These are phyloP conservation scores for Microcebus murinus DNA, from an alignment of 2,113 vertebrate genomes.

Conservation along the genomic window DNA sequence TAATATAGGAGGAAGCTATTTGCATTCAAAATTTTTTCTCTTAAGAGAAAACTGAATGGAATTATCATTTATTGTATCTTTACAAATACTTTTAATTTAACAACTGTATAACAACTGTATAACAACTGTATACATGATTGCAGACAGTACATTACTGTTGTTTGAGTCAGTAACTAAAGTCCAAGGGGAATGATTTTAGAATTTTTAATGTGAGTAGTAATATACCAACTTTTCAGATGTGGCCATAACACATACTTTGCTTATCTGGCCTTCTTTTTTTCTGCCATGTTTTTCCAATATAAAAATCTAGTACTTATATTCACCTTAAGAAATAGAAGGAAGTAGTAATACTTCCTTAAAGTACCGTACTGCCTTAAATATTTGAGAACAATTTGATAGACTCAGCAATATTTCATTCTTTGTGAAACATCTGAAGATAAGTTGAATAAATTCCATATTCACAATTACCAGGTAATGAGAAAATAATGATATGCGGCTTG, in stretches of 20 bases:
- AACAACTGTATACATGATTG: neutral
- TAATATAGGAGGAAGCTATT: neutral
- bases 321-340: neutral
- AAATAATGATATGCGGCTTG: neutral
- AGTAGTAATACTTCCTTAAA: neutral
- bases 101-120: neutral
- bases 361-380: neutral
- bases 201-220: neutral
- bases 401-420: neutral
- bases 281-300: neutral
- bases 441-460: neutral
- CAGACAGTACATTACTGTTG: neutral
- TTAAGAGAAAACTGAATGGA: neutral
- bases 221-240: neutral
- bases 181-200: neutral
- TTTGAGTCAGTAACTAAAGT: neutral
- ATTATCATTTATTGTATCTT: neutral
- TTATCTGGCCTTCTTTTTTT: neutral
- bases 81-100: neutral
- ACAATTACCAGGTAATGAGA: neutral
- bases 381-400: neutral
- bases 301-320: neutral
- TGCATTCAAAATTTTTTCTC: neutral
- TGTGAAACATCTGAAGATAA: neutral
- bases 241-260: neutral